Conservation (phyloP, 1,140 invertebrate species). For the Hormaphis cornu region DNA sequence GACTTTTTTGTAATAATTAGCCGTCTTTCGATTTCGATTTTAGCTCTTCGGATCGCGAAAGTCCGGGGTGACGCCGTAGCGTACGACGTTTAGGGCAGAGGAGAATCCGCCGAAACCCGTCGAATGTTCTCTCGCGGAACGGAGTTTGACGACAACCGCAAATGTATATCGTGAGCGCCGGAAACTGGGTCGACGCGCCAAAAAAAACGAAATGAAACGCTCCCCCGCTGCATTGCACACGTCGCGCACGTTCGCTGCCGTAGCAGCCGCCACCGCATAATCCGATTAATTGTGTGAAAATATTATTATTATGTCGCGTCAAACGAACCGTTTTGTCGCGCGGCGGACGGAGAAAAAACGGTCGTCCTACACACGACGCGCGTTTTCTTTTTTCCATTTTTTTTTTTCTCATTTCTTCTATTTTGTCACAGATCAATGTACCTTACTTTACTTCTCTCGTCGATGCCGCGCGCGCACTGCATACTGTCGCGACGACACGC, state of each 20-base stretch:
- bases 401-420: not conserved
- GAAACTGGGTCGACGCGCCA: conserved; percentile 19
- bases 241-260: not conserved
- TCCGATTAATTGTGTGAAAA: conserved; percentile 24
- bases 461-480: conserved; percentile 6
- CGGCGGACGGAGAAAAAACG: not conserved
- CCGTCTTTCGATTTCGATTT: too few relatives aligned
- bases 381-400: not conserved
- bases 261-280: not conserved
- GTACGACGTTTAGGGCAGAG: too few relatives aligned
- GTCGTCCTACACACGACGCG: not conserved
- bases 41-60: too few relatives aligned
- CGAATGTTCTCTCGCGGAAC: too few relatives aligned
- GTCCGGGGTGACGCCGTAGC: too few relatives aligned
- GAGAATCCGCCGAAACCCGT: too few relatives aligned
- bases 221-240: too few relatives aligned
- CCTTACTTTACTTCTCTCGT: too few relatives aligned
- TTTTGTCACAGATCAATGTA: conserved; percentile 17
- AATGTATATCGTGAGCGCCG: too few relatives aligned
- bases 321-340: not conserved
- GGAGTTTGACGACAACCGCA: too few relatives aligned
- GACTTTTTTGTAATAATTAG: too few relatives aligned
- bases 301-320: too few relatives aligned
- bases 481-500: conserved; percentile 27
- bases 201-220: not conserved